Evolutionary conservation across 2,888 invertebrate genomes (phyloP).

Genomic region (Polyploca ridens): DNA sequence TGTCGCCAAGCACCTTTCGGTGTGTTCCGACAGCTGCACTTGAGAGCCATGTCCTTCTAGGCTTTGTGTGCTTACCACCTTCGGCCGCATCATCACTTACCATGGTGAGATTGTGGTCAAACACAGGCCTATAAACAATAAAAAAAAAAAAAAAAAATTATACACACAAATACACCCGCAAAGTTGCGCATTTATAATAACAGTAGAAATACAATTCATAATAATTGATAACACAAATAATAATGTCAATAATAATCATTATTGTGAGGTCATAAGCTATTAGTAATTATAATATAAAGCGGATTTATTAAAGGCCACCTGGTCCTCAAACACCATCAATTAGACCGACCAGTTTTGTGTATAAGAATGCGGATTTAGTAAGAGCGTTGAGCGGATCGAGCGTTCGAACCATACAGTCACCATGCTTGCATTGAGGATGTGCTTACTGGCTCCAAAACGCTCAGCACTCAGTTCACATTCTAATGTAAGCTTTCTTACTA

Average conservation of each 20-base stretch:
- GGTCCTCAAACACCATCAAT: not conserved
- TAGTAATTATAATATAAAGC: slow-evolving; percentile 9
- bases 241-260: slow-evolving; percentile 1
- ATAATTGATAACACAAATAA: not conserved
- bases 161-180: no score
- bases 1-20: no score
- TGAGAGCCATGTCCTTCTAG: no score
- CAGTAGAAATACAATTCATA: not conserved
- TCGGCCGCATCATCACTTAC: no score
- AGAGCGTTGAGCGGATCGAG: not conserved
- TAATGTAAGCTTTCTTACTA: not conserved
- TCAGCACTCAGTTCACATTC: not conserved
- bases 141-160: no score
- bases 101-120: no score
- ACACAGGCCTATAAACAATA: no score
- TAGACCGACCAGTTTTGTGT: not conserved
- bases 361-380: not conserved
- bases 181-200: not conserved
- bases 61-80: no score
- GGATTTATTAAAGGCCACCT: slow-evolving; percentile 1
- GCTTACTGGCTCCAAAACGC: not conserved
- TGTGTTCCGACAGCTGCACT: no score
- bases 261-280: not conserved
- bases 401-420: not conserved
- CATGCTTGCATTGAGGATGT: not conserved